Percentiles rank a stretch among this genome's conserved stretches.
phyloP scores from a whole-genome alignment of 1,140 invertebrate genomes.

The Capitella teleta region DNA sequence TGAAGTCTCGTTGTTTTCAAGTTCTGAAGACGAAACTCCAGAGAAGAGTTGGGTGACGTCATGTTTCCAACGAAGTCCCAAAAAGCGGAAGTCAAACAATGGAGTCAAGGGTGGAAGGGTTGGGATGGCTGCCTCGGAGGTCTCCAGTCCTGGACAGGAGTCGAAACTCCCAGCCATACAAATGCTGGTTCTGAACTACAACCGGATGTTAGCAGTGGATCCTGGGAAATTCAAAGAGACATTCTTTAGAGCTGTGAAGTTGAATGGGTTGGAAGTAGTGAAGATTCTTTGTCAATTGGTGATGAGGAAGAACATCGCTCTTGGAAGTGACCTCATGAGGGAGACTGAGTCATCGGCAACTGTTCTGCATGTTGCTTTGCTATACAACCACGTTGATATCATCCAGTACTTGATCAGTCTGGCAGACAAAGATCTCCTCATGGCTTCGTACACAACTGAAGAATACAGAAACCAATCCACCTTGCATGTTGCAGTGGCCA shows the following conservation, averaged over 20 bases:
- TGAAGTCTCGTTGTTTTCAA: no score
- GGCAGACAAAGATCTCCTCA: constrained; percentile 3
- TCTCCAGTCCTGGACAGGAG: constrained; percentile 1
- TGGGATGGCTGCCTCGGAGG: constrained; percentile 6
- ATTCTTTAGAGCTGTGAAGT: constrained; percentile 10
- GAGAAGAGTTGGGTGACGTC: no score
- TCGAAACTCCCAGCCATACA: neutral
- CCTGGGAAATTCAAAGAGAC: constrained; percentile 8
- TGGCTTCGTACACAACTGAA: neutral
- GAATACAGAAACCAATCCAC: neutral
- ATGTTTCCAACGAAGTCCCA: no score
- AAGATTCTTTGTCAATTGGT: constrained; percentile 1
- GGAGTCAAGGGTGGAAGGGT: no score
- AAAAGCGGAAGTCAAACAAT: no score
- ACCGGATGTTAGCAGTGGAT: constrained; percentile 8
- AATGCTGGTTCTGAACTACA: constrained; percentile 8
- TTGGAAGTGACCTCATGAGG: neutral
- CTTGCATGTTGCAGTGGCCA: constrained; percentile 2
- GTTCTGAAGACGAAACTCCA: no score
- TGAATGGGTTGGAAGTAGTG: constrained; percentile 6
- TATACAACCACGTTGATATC: constrained; percentile 3
- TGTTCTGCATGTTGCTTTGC: constrained; percentile 6
- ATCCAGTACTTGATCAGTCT: neutral
- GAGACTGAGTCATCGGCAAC: neutral
- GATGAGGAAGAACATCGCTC: neutral